phyloP scores from a whole-genome alignment of 2,888 invertebrate species.

The Diogma glabrata region DNA sequence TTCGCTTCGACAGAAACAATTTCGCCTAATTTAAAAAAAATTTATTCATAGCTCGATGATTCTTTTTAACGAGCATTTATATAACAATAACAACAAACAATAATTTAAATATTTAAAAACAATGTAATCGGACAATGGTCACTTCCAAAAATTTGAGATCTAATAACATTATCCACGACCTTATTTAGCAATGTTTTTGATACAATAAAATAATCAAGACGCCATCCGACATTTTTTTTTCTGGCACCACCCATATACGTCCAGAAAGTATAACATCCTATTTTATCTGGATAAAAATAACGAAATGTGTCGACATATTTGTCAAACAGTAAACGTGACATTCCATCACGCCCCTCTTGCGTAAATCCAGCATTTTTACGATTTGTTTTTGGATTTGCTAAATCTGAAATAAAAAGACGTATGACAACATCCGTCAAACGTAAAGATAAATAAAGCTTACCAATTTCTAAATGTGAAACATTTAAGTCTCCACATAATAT shows the following conservation, averaged over 20 bases:
- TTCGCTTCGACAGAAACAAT: too few relatives aligned
- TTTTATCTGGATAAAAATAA: slow-evolving; percentile 70
- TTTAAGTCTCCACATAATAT: slow-evolving; percentile 96
- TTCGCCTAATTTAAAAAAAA: too few relatives aligned
- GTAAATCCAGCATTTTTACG: slow-evolving; percentile 93
- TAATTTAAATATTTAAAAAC: slow-evolving; percentile 53
- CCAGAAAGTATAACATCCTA: slow-evolving; percentile 88
- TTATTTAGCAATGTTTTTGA: slow-evolving; percentile 66
- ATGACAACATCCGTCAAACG: neutral
- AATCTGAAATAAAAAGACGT: slow-evolving; percentile 44
- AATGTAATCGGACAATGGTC: slow-evolving; percentile 92
- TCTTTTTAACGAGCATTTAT: too few relatives aligned
- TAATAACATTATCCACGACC: slow-evolving; percentile 76
- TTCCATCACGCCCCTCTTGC: slow-evolving; percentile 81
- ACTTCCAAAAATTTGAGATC: slow-evolving; percentile 74
- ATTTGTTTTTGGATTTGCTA: slow-evolving; percentile 89
- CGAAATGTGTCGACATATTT: slow-evolving; percentile 87
- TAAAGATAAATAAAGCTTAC: slow-evolving; percentile 35
- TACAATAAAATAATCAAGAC: slow-evolving; percentile 90
- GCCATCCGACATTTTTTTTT: slow-evolving; percentile 90
- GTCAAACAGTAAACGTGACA: slow-evolving; percentile 67
- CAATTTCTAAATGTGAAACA: slow-evolving; percentile 90
- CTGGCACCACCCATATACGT: slow-evolving; percentile 82
- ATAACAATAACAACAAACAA: too few relatives aligned
- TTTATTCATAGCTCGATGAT: too few relatives aligned